Conservation (phyloP, 2,888 invertebrate genomes). For the Noctuana brunneofusca region DNA sequence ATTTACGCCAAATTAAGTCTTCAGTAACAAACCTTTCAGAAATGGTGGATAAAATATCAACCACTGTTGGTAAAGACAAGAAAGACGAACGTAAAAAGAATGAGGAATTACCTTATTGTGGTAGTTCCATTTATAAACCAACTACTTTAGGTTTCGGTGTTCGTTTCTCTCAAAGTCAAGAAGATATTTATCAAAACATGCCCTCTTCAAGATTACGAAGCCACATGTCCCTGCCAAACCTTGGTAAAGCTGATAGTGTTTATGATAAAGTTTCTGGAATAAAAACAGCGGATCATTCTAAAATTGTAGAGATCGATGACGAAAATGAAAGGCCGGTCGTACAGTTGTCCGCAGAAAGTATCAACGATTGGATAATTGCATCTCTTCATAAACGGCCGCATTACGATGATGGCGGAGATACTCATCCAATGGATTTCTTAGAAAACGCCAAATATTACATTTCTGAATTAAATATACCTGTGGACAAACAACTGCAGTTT, state of each 20-base stretch:
- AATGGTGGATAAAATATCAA: conserved; percentile 77
- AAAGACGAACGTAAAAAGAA: conserved; percentile 55
- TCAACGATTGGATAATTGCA: conserved; percentile 72
- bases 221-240: conserved; percentile 77
- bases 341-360: conserved; percentile 64
- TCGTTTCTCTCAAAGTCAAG: conserved; percentile 75
- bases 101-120: conserved; percentile 51
- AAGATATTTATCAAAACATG: conserved; percentile 71
- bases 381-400: conserved; percentile 70
- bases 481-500: conserved; percentile 69
- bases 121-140: conserved; percentile 69
- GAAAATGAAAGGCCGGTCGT: conserved; percentile 54
- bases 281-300: conserved; percentile 52
- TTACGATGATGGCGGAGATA: conserved; percentile 71
- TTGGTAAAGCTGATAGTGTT: conserved; percentile 63
- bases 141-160: conserved; percentile 73
- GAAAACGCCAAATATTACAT: conserved; percentile 72
- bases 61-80: conserved; percentile 59
- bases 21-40: conserved; percentile 76
- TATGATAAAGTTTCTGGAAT: conserved; percentile 58
- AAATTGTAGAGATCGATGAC: conserved; percentile 71
- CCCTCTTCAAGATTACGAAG: conserved; percentile 73
- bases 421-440: conserved; percentile 76
- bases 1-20: conserved; percentile 76
- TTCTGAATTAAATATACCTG: conserved; percentile 65